Base-by-base conservation (phyloP, 2,797 vertebrate species). In the Manis crassicaudata region DNA sequence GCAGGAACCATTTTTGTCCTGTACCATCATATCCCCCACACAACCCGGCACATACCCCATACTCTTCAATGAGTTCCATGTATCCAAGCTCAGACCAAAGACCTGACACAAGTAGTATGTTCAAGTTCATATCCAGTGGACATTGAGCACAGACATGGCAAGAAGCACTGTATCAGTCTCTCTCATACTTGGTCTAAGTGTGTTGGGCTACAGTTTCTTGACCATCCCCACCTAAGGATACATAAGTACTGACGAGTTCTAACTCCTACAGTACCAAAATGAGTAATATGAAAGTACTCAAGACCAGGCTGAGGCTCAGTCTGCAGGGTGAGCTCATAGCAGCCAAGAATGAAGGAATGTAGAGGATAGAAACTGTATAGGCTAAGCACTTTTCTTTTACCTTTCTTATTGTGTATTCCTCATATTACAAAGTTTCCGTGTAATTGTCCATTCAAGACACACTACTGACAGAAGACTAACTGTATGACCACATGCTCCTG, bases 361-460 rank as follows among this genome's bases (percentile, higher is more conserved):
- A 10, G 84, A 94, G 5, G 23, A 40, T 62, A 88, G 25, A 96
- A 67, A n/a, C 56, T 46, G 75, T 27, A 43, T 14, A 70, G 40
- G 18, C 3, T 4, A 8, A 46, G n/a, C 27, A 76, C 54, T 83
- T 81, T 88, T 56, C 56, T 82, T 77, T 87, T 72, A 23, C 72
- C 60, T 92, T 92, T 88, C 76, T 82, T 92, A 67, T 29, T 85
- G 83, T 43, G 29, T 56, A 54, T 5, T 50, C 18, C 50, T 94
- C 35, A 3, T 25, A 21, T 87, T 85, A 97, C 82, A 83, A 92
- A 90, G 91, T 81, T 50, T 91, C 86, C 37, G 2, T 54, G 3
- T 73, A 79, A 86, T 94, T 95, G 29, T 65, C 94, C 60, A 96
- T 95, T 95, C 88, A 84, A 75, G 82, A 87, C 82, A 80, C 67